phyloP scores from a whole-genome alignment of 2,888 invertebrate genomes.

The Alcis repandata region DNA sequence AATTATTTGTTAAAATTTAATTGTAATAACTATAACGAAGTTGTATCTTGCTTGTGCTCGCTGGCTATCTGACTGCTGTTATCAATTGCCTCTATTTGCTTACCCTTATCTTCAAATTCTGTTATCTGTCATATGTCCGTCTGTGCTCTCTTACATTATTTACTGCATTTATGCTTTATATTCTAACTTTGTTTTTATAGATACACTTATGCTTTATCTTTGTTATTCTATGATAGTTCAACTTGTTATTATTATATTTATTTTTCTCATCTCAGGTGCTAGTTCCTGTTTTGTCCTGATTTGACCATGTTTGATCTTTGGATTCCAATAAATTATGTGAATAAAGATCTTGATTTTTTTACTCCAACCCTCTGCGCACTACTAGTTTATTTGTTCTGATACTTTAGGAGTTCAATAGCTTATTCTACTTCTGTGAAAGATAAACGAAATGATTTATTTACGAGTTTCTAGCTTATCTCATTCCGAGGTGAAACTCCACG shows the following conservation, averaged over 20 bases:
- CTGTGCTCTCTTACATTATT: conserved; percentile 50
- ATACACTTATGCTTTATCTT: conserved; percentile 36
- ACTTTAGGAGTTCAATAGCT: too few species aligned
- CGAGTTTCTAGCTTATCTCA: too few species aligned
- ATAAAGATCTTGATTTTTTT: conserved; percentile 15
- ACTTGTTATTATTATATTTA: conserved; percentile 47
- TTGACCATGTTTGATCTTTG: conserved; percentile 51
- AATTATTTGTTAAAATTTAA: conserved; percentile 51
- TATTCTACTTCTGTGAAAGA: too few species aligned
- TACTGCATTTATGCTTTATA: conserved; percentile 37
- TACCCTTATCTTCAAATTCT: conserved; percentile 48
- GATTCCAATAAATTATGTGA: conserved; percentile 42
- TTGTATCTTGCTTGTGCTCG: conserved; percentile 23
- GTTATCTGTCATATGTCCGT: conserved; percentile 49
- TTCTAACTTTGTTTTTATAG: conserved; percentile 17
- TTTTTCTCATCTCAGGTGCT: conserved; percentile 54
- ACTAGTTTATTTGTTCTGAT: not conserved
- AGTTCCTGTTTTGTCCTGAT: conserved; percentile 57
- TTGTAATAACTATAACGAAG: conserved; percentile 32
- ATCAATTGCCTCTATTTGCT: conserved; percentile 59
- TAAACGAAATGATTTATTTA: too few species aligned
- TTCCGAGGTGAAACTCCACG: too few species aligned
- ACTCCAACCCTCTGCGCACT: not conserved
- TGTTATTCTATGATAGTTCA: conserved; percentile 40
- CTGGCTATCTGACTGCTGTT: conserved; percentile 53